Conservation (phyloP, 2,888 invertebrate species). For the Meiosimyza decipiens region DNA sequence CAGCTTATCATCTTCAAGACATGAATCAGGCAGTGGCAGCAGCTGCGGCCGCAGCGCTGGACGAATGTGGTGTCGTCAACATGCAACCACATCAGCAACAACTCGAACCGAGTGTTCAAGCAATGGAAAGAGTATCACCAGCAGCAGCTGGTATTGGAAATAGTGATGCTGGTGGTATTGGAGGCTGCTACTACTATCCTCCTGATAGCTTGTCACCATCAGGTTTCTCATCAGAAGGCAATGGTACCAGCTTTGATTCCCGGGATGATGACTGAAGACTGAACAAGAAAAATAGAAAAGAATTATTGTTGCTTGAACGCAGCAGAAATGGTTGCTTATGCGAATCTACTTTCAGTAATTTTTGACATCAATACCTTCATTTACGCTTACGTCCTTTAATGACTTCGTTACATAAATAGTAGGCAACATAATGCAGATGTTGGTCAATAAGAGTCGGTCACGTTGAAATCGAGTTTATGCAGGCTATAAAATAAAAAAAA, state of each 20-base stretch:
- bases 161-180: conserved; percentile 62
- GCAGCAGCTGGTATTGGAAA: conserved; percentile 42
- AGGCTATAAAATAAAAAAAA: too few relatives aligned
- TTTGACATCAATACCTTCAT: too few relatives aligned
- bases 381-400: too few relatives aligned
- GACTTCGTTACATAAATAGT: too few relatives aligned
- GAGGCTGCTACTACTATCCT: conserved; percentile 72
- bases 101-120: conserved; percentile 68
- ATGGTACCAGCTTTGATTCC: conserved; percentile 76
- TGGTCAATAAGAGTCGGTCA: too few relatives aligned
- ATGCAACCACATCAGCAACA: conserved; percentile 34
- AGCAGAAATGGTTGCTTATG: too few relatives aligned
- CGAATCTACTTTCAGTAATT: too few relatives aligned
- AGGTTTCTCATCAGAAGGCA: conserved; percentile 79
- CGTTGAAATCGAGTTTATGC: too few relatives aligned
- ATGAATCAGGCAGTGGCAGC: conserved; percentile 50
- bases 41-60: conserved; percentile 48
- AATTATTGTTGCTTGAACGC: too few relatives aligned
- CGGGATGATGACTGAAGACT: conserved; percentile 81
- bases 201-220: conserved; percentile 77
- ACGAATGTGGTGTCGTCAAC: conserved; percentile 42
- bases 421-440: too few relatives aligned
- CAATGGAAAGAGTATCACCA: conserved; percentile 52
- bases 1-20: conserved; percentile 57
- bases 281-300: background rate